These are phyloP conservation scores for Terebella lapidaria DNA, from an alignment of 2,888 invertebrate genomes.

Conservation along the genomic window DNA sequence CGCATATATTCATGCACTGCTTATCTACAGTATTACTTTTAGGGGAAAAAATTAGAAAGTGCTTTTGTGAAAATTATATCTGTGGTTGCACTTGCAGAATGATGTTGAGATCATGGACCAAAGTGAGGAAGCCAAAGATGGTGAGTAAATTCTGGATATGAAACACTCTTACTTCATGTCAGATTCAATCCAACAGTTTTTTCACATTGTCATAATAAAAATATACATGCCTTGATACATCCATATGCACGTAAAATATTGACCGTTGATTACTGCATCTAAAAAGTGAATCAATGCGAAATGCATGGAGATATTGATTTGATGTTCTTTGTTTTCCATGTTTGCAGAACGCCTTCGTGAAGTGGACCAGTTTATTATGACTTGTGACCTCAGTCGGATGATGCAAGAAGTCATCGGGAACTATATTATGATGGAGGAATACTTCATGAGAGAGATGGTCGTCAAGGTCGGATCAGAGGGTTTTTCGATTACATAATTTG, in stretches of 20 bases:
- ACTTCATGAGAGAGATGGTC: slow-evolving; percentile 91
- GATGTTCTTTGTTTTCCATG: not conserved
- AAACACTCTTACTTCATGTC: too few relatives aligned
- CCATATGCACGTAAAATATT: too few relatives aligned
- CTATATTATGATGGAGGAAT: slow-evolving; percentile 88
- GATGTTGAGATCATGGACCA: slow-evolving; percentile 31
- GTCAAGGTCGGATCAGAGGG: slow-evolving; percentile 65
- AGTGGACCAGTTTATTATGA: slow-evolving; percentile 65
- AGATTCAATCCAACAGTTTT: too few relatives aligned
- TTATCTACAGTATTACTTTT: too few relatives aligned
- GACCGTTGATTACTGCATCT: too few relatives aligned
- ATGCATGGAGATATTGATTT: too few relatives aligned
- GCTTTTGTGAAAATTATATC: not conserved
- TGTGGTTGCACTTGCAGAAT: slow-evolving; percentile 28
- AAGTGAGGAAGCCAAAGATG: not conserved
- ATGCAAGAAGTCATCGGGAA: slow-evolving; percentile 67
- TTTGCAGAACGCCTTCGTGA: slow-evolving; percentile 24
- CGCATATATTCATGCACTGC: too few relatives aligned
- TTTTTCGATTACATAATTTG: not conserved
- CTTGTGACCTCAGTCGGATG: slow-evolving; percentile 58
- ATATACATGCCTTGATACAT: too few relatives aligned
- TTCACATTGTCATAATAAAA: too few relatives aligned
- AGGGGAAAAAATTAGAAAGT: not conserved
- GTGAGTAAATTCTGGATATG: not conserved
- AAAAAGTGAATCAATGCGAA: too few relatives aligned